These are phyloP conservation scores for Choristoneura rosaceana DNA, from an alignment of 2,888 invertebrate species.

Conservation along the genomic window DNA sequence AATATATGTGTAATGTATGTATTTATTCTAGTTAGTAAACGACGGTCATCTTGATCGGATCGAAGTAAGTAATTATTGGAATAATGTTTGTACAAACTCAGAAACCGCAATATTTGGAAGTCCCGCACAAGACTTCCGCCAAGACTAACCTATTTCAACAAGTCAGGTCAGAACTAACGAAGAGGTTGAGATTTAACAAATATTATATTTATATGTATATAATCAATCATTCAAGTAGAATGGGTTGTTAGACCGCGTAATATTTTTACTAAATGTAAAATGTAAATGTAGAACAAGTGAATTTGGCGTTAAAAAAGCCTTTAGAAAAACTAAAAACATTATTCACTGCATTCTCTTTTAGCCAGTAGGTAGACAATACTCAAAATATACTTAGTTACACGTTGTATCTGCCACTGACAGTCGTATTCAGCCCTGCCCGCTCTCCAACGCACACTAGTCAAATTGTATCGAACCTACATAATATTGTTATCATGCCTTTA, in stretches of 20 bases:
- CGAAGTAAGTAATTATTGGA: neutral
- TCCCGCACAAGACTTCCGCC: conserved; percentile 11
- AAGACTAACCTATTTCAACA: conserved; percentile 20
- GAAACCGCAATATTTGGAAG: conserved; percentile 13
- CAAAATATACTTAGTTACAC: conserved; percentile 39
- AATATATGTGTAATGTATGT: too few species aligned
- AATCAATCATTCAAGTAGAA: neutral
- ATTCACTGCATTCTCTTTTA: neutral
- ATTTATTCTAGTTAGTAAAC: too few species aligned
- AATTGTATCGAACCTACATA: conserved; percentile 1
- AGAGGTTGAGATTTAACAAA: conserved; percentile 1
- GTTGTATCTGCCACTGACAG: conserved; percentile 49
- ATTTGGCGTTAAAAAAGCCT: too few species aligned
- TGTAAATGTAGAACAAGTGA: too few species aligned
- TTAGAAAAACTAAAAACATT: neutral
- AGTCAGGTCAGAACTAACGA: neutral
- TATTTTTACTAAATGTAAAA: too few species aligned
- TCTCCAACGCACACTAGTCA: conserved; percentile 20
- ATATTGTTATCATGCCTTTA: neutral
- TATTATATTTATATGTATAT: neutral
- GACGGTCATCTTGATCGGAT: too few species aligned
- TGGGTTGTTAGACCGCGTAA: neutral
- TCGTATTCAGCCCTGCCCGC: conserved; percentile 21
- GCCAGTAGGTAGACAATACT: neutral
- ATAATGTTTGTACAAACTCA: conserved; percentile 3